Percentiles rank a stretch among this genome's conserved stretches.
Evolutionary conservation across 2,797 vertebrate species (phyloP).

Genomic region (Halcyon badia): DNA sequence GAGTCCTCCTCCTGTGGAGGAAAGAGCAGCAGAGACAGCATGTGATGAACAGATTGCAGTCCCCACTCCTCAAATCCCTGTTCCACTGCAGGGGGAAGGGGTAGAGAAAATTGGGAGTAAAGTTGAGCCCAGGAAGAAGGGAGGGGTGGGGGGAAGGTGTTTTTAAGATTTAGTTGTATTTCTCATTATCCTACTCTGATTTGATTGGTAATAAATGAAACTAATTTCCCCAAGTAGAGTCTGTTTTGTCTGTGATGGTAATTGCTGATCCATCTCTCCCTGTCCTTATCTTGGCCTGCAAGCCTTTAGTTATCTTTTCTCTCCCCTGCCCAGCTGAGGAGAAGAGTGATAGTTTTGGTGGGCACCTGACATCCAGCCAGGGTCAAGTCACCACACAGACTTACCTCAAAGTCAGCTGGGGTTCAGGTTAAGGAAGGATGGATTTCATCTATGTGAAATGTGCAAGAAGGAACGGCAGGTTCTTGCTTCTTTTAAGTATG

Average conservation of each 20-base stretch:
- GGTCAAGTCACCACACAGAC: neutral
- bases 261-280: neutral
- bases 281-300: rapidly evolving
- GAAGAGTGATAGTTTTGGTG: neutral
- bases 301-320: rapidly evolving
- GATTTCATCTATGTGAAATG: neutral
- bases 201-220: neutral
- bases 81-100: neutral
- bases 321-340: neutral
- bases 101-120: neutral
- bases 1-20: neutral
- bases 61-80: neutral
- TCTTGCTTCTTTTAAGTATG: neutral
- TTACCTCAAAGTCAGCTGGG: neutral
- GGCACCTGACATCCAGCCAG: neutral
- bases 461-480: neutral
- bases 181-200: neutral
- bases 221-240: neutral
- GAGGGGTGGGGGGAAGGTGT: neutral
- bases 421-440: neutral
- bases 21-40: neutral
- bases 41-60: neutral
- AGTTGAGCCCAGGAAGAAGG: neutral
- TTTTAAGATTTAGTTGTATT: neutral
- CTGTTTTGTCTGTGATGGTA: neutral